These are phyloP conservation scores for Scomber japonicus DNA, from an alignment of 2,113 vertebrate genomes.

Conservation along the genomic window DNA sequence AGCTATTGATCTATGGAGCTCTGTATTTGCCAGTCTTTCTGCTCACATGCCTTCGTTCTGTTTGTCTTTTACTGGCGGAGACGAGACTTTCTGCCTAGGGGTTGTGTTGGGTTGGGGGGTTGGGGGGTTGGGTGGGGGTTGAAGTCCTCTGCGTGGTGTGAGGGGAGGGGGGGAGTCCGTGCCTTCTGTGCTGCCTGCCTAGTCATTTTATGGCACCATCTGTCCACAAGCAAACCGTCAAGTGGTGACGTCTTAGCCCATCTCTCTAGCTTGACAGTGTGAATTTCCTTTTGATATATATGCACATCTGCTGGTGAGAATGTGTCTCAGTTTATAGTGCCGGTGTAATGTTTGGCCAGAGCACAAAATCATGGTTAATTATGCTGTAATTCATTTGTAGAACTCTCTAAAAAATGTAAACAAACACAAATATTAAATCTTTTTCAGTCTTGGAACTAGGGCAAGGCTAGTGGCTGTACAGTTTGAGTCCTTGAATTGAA, in stretches of 20 bases:
- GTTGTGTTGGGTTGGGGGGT: conserved; percentile 28
- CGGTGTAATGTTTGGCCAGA: conserved; percentile 60
- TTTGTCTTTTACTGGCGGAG: conserved; percentile 74
- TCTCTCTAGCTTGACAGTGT: conserved; percentile 62
- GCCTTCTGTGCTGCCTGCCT: conserved; percentile 77
- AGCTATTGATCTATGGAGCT: conserved; percentile 65
- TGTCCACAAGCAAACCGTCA: conserved; percentile 78
- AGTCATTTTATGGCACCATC: conserved; percentile 82
- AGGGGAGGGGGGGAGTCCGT: conserved; percentile 26
- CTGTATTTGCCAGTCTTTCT: conserved; percentile 64
- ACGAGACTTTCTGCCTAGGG: conserved; percentile 52
- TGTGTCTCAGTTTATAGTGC: conserved; percentile 50
- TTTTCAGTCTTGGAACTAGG: conserved; percentile 24
- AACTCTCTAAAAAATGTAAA: conserved; percentile 36
- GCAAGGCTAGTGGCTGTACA: conserved; percentile 20
- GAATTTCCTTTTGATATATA: conserved; percentile 69
- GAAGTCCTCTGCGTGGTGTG: conserved; percentile 58
- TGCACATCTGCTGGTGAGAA: conserved; percentile 70
- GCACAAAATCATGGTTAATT: conserved; percentile 45
- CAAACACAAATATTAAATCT: conserved; percentile 11
- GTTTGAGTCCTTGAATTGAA: conserved; percentile 27
- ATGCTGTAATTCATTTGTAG: conserved; percentile 49
- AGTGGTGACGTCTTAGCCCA: conserved; percentile 70
- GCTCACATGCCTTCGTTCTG: conserved; percentile 75
- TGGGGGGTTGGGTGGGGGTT: conserved; percentile 19